A percentile compares a stretch with the other conserved stretches of the same genome.
phyloP scores from a whole-genome alignment of 2,113 vertebrate genomes.

The Corythornis cristatus region DNA sequence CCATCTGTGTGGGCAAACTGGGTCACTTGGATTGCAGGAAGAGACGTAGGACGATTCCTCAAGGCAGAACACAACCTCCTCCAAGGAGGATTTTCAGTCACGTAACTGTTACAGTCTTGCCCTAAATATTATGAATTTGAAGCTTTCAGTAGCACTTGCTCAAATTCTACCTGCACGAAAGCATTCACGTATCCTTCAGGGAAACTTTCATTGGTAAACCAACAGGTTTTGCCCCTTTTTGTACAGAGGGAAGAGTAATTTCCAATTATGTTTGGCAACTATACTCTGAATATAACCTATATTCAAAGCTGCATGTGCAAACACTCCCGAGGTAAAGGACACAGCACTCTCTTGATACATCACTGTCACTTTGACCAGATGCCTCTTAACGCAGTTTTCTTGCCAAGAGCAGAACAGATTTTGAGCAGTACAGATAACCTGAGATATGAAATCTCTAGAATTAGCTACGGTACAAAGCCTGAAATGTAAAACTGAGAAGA shows the following conservation, averaged over 20 bases:
- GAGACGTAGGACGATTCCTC: not conserved
- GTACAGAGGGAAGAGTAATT: not conserved
- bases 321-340: not conserved
- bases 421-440: not conserved
- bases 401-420: not conserved
- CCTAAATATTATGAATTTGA: not conserved
- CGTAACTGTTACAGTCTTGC: not conserved
- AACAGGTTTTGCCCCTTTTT: not conserved
- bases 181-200: not conserved
- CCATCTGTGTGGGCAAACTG: conserved; percentile 29
- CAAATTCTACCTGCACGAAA: not conserved
- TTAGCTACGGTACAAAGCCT: not conserved
- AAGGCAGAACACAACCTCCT: not conserved
- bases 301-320: not conserved
- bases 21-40: not conserved
- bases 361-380: not conserved
- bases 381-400: not conserved
- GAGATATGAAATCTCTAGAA: not conserved
- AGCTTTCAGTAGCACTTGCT: not conserved
- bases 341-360: not conserved
- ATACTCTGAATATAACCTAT: not conserved
- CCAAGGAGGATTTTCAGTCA: not conserved
- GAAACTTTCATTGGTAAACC: not conserved
- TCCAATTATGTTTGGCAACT: not conserved
- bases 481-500: not conserved